Evolutionary conservation across 2,113 vertebrate species (phyloP), one percentile per base, ranked within the genome.

Genomic region (Grallaria varia): DNA sequence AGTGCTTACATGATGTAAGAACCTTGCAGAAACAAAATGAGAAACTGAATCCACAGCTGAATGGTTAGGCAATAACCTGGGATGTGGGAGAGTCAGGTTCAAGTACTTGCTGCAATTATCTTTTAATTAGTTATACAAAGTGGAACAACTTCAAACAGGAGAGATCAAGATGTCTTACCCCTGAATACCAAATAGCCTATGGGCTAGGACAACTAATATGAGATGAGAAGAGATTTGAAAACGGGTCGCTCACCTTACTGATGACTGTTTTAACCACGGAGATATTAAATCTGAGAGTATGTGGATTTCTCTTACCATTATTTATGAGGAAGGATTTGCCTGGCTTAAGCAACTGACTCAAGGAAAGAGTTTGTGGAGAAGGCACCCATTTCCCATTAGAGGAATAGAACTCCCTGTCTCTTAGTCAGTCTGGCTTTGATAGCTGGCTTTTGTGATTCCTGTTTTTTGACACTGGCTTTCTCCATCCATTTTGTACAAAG

Each of bases 51-150:
- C 84, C 75, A 37, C 53, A 85, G 74, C 74, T 82, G 89, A 91
- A 91, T 55, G 75, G 69, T 97, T 97, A 79, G 81, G 93, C 91
- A 97, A 94, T 95, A 95, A 76, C 58, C 25, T 84, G 94, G 77
- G 93, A 95, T 95, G 93, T 94, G 94, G 89, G 91, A 95, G 93
- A 96, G 94, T 84, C 87, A 89, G 77, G 93, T 96, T 96, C 91
- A 95, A 95, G 90, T 95, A 72, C 91, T 94, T 56, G 45, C 91
- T 95, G 40, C 91, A 95, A 91, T 97, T 96, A 97, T 92, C 95
- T 95, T 95, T 97, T 97, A 95, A 97, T 97, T 96, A 95, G 94
- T 93, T 97, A 93, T 94, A 97, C 95, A 96, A 96, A 95, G 95
- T 95, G 94, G 87, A 97, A 92, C 95, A 89, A 84, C 96, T 96